A percentile compares a stretch with the other conserved stretches of the same genome.
Conservation (phyloP, 2,888 invertebrate species). For the Ichneumoninae sp. region DNA sequence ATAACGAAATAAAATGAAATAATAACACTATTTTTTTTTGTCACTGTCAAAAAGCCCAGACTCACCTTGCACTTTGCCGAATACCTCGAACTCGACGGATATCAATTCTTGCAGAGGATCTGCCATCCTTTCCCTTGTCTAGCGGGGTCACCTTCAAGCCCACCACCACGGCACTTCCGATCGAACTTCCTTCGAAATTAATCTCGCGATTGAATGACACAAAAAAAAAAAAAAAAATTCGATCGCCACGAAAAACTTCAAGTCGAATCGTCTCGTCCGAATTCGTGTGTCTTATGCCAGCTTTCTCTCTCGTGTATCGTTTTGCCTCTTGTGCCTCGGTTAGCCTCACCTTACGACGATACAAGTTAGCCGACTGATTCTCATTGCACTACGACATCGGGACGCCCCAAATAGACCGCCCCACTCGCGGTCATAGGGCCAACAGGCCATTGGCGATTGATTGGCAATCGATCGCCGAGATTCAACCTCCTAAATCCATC, state of each 20-base stretch:
- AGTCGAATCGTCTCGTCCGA: constrained; percentile 56
- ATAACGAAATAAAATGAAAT: no score
- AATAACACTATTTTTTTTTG: background rate
- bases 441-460: constrained; percentile 79
- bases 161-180: constrained; percentile 55
- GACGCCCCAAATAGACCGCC: constrained; percentile 83
- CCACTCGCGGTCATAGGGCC: constrained; percentile 79
- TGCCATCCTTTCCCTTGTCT: constrained; percentile 73
- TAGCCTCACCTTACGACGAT: constrained; percentile 76
- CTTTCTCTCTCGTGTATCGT: constrained; percentile 57
- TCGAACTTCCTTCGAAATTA: constrained; percentile 40
- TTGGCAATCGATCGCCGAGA: constrained; percentile 75
- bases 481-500: constrained; percentile 54
- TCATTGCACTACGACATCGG: constrained; percentile 76
- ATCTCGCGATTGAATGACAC: background rate
- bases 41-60: constrained; percentile 35
- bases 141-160: constrained; percentile 62
- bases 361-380: constrained; percentile 80
- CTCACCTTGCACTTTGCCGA: constrained; percentile 95
- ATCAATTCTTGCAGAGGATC: constrained; percentile 85
- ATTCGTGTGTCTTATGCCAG: constrained; percentile 61
- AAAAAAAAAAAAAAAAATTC: constrained; percentile 25
- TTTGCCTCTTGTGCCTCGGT: constrained; percentile 62
- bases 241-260: constrained; percentile 5
- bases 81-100: constrained; percentile 96